Conservation (phyloP, 2,888 invertebrate species). For the Chymomyza fuscimana region DNA sequence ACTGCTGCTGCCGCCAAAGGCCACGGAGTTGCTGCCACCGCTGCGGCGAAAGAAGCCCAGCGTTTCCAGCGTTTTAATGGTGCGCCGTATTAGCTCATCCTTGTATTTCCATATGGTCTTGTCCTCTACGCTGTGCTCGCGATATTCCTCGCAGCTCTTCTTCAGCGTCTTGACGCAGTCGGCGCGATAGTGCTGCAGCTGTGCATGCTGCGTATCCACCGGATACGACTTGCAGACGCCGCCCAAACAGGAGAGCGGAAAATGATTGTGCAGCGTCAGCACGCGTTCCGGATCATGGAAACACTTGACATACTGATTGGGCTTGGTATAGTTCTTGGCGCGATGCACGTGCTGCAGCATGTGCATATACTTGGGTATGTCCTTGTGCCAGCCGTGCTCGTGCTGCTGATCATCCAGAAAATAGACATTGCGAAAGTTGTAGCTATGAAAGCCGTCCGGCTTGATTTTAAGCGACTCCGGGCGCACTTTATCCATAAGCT, state of each 20-base stretch:
- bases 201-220: slow-evolving; percentile 90
- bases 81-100: slow-evolving; percentile 86
- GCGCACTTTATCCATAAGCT: slow-evolving; percentile 87
- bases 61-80: slow-evolving; percentile 85
- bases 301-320: slow-evolving; percentile 95
- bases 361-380: slow-evolving; percentile 92
- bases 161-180: slow-evolving; percentile 94
- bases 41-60: slow-evolving; percentile 84
- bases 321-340: slow-evolving; percentile 94
- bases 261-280: slow-evolving; percentile 94
- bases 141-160: slow-evolving; percentile 90
- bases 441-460: slow-evolving; percentile 83
- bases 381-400: slow-evolving; percentile 88
- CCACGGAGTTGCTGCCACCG: slow-evolving; percentile 20
- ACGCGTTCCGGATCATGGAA: slow-evolving; percentile 95
- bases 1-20: slow-evolving; percentile 58
- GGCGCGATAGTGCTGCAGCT: slow-evolving; percentile 95
- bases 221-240: slow-evolving; percentile 91
- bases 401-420: slow-evolving; percentile 93
- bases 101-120: slow-evolving; percentile 94
- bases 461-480: slow-evolving; percentile 84
- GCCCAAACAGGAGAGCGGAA: slow-evolving; percentile 92
- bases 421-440: slow-evolving; percentile 95
- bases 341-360: slow-evolving; percentile 96
- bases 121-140: slow-evolving; percentile 90